Evolutionary conservation across 2,113 vertebrate genomes (phyloP).

Genomic region (Dolichallabes microphthalmus): DNA sequence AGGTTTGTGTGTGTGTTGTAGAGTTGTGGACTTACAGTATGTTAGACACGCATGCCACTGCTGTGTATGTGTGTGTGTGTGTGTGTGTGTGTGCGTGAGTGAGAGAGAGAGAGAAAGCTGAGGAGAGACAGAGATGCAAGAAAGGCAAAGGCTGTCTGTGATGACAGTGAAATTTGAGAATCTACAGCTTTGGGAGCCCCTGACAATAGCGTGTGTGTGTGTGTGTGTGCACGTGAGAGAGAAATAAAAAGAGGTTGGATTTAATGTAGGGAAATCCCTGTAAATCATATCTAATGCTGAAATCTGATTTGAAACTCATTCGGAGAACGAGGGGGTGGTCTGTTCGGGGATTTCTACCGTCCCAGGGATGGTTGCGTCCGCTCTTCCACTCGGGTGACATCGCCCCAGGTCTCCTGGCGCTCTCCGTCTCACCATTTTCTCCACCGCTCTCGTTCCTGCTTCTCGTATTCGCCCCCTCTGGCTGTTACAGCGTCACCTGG

Average conservation of each 20-base stretch:
- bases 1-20: neutral
- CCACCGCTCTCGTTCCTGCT: neutral
- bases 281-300: constrained; percentile 11
- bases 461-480: neutral
- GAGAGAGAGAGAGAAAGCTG: neutral
- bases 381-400: neutral
- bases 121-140: neutral
- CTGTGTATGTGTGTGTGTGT: constrained; percentile 23
- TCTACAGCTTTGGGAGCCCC: neutral
- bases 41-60: neutral
- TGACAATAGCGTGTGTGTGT: neutral
- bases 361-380: neutral
- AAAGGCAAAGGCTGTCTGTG: constrained; percentile 12
- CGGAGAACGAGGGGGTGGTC: neutral
- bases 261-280: constrained; percentile 4
- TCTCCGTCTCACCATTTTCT: neutral
- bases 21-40: neutral
- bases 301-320: neutral
- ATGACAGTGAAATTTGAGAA: constrained; percentile 33
- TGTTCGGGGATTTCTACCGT: neutral
- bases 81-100: neutral
- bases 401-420: neutral
- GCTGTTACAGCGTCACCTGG: neutral
- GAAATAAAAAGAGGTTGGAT: constrained; percentile 21
- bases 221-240: neutral